These are phyloP conservation scores for Chalcis sispes DNA, from an alignment of 2,888 invertebrate species.

Conservation along the genomic window DNA sequence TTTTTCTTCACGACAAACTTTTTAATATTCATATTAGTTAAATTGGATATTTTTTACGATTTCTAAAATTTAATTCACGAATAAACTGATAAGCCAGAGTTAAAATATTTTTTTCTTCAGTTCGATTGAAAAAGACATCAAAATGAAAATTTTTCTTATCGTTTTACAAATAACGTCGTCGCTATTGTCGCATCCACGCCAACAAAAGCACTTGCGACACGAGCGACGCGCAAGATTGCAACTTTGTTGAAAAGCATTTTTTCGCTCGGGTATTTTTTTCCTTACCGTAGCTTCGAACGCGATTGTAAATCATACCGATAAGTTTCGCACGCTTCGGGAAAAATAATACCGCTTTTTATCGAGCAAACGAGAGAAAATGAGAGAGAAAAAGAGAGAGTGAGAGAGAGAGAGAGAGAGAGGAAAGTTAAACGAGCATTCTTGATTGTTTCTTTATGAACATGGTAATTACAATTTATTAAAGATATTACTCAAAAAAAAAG, in stretches of 20 bases:
- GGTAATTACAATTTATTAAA: slow-evolving; percentile 36
- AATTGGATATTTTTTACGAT: too few species aligned
- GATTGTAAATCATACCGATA: slow-evolving; percentile 35
- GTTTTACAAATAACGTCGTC: too few species aligned
- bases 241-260: slow-evolving; percentile 13
- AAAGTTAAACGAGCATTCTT: slow-evolving; percentile 4
- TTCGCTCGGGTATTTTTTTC: not conserved
- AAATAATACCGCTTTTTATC: slow-evolving; percentile 34
- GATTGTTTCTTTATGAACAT: slow-evolving; percentile 35
- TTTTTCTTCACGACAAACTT: too few species aligned
- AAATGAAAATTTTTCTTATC: too few species aligned
- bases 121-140: too few species aligned
- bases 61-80: too few species aligned
- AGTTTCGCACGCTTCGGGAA: slow-evolving; percentile 25
- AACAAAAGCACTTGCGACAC: not conserved
- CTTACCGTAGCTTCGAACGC: not conserved
- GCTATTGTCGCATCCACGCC: too few species aligned
- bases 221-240: not conserved
- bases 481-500: slow-evolving; percentile 23
- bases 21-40: too few species aligned
- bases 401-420: not conserved
- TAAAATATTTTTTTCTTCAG: not conserved
- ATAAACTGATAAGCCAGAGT: too few species aligned
- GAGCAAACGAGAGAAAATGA: slow-evolving; percentile 3
- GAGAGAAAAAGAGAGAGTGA: slow-evolving; percentile 2